Evolutionary conservation across 2,888 invertebrate genomes (phyloP).

Genomic region (Eilema caniola): DNA sequence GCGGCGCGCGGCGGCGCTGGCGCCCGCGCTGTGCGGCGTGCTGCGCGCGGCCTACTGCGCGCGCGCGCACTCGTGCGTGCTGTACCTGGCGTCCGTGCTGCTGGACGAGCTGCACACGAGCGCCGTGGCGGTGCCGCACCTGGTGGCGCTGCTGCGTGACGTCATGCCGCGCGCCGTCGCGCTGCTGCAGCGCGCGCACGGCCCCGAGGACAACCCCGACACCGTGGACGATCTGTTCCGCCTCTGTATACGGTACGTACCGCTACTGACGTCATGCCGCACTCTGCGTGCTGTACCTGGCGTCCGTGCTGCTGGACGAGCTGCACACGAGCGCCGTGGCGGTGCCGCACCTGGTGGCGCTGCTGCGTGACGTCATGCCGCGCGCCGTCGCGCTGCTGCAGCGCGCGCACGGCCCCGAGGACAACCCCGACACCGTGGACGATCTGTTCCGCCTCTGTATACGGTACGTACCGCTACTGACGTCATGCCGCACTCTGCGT

Average conservation of each 20-base stretch:
- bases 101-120: slow-evolving; percentile 91
- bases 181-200: slow-evolving; percentile 92
- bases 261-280: no score
- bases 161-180: slow-evolving; percentile 93
- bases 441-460: no score
- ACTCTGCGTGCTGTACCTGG: no score
- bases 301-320: no score
- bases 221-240: slow-evolving; percentile 99
- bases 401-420: no score
- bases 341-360: no score
- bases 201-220: slow-evolving; percentile 97
- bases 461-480: no score
- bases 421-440: no score
- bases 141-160: slow-evolving; percentile 95
- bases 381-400: no score
- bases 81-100: slow-evolving; percentile 95
- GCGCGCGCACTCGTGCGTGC: slow-evolving; percentile 91
- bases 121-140: slow-evolving; percentile 89
- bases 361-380: no score
- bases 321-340: no score
- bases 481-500: no score
- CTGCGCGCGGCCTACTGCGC: slow-evolving; percentile 89
- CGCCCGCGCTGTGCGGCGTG: slow-evolving; percentile 89
- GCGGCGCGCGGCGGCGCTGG: slow-evolving; percentile 91
- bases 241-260: slow-evolving; percentile 88